A percentile compares a stretch with the other conserved stretches of the same genome.
Conservation (phyloP, 1,140 invertebrate species). For the Holotrichia oblita region DNA sequence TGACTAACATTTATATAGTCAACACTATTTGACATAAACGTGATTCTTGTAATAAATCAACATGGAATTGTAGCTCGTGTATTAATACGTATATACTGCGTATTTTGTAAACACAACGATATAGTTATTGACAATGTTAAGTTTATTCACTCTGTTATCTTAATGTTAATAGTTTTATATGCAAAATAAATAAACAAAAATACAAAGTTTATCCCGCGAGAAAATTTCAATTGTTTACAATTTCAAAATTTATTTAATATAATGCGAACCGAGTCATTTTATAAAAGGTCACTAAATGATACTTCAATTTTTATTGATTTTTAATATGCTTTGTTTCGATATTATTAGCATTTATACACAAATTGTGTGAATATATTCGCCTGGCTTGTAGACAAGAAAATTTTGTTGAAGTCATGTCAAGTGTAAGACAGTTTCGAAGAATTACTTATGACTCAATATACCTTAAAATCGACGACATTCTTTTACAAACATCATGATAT, state of each 20-base stretch:
- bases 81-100: background rate
- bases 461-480: conserved; percentile 1
- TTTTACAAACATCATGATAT: conserved; percentile 2
- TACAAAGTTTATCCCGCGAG: no score
- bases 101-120: conserved; percentile 7
- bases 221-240: no score
- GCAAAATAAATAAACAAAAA: no score
- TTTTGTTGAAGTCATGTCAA: background rate
- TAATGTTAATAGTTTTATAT: no score
- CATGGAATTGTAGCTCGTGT: background rate
- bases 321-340: background rate
- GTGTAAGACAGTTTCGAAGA: background rate
- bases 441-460: background rate
- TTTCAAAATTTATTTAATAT: no score
- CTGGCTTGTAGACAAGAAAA: no score
- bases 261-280: no score
- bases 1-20: conserved; percentile 13
- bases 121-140: background rate
- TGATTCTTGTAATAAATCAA: conserved; percentile 14
- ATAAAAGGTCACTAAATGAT: no score
- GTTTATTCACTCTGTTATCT: background rate
- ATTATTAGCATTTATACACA: background rate
- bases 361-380: background rate
- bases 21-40: conserved; percentile 24
- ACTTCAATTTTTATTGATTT: no score